Conservation (phyloP, 1,140 invertebrate species). For the Procambarus clarkii region DNA sequence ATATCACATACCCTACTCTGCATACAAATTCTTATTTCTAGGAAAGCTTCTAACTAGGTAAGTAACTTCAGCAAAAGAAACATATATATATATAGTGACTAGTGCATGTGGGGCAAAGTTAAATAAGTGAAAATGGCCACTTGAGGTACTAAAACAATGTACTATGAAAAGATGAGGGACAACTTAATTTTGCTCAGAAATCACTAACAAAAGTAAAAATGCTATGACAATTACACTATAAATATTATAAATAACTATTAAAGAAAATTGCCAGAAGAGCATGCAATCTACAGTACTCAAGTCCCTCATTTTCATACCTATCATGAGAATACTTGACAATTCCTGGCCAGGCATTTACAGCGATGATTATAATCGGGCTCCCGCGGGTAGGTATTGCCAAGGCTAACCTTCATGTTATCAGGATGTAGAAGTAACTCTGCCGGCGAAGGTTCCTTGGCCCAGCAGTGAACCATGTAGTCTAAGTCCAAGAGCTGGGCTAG, state of each 20-base stretch:
- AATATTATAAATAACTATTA: not conserved
- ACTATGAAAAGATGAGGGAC: slow-evolving; percentile 12
- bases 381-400: slow-evolving; percentile 14
- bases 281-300: slow-evolving; percentile 29
- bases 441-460: slow-evolving; percentile 39
- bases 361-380: slow-evolving; percentile 41
- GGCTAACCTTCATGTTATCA: slow-evolving; percentile 63
- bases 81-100: no score
- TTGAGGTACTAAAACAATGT: not conserved
- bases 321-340: slow-evolving; percentile 33
- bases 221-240: not conserved
- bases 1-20: no score
- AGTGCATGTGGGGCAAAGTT: no score
- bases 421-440: slow-evolving; percentile 55
- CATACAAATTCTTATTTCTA: no score
- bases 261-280: not conserved
- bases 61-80: no score
- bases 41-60: no score
- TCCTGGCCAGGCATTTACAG: slow-evolving; percentile 38
- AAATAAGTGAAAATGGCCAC: not conserved
- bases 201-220: not conserved
- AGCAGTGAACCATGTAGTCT: slow-evolving; percentile 51
- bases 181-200: slow-evolving; percentile 1
- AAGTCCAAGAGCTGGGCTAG: slow-evolving; percentile 55
- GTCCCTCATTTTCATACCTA: slow-evolving; percentile 52